Base-by-base conservation (phyloP, 2,888 invertebrate species). In the Archips xylosteana region DNA sequence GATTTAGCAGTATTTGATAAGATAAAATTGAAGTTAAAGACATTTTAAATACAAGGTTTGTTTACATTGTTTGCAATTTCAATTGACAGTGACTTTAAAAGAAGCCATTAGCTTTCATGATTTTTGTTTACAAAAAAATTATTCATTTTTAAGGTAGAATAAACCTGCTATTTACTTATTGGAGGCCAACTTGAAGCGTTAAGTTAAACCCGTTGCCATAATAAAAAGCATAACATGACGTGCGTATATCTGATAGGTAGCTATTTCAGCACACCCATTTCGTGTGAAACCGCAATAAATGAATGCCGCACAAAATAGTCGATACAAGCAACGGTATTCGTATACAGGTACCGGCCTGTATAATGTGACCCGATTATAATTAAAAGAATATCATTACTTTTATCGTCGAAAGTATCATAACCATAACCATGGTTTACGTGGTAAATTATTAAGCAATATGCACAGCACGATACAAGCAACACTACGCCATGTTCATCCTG, bases 241-340 rank as follows among this genome's bases (percentile, higher is more conserved):
- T 81, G 79, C 76, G 79, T 79, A 78, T 76, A 80, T 77, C 80
- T 78, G 78, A 80, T 81, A 77, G 76, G 75, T 75, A 73, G 76
- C 76, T 79, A 79, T 80, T 80, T 76, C 76, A 83, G 80, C 81
- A 80, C 82, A 78, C 83, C 81, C 80, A 75, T 82, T 81, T 77
- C 86, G 84, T 86, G 85, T 81, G 79, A 78, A 81, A 80, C 79
- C 74, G 82, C 80, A 79, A 83, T 86, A 82, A 85, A 85, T 83
- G 81, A 82, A 82, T 82, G 81, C 79, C 81, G 74, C 65, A 70
- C 65, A 69, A 81, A 75, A 71, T 75, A 67, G 71, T 71, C 71
- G 67, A 71, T 75, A 71, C 71, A 62, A 70, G 75, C 71, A 68
- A 51, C 72, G 61, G 57, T 70, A 71, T 71, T 75, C 76, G 71